phyloP scores from a whole-genome alignment of 1,140 invertebrate species.

The Saccostrea glomerata region DNA sequence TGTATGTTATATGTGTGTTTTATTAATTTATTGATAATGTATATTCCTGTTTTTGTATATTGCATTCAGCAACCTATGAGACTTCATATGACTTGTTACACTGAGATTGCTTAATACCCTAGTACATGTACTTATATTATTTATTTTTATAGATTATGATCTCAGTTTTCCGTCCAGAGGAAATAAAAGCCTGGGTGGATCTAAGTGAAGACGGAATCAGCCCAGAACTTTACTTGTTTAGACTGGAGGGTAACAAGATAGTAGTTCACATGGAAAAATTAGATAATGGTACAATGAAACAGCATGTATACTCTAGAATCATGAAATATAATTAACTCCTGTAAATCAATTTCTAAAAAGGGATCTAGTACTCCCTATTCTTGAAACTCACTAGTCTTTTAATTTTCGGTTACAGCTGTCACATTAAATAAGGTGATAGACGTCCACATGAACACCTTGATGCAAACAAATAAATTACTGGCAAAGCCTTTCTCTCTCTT shows the following conservation, averaged over 20 bases:
- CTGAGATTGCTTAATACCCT: too few species aligned
- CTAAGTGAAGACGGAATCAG: constrained; percentile 52
- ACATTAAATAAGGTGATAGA: constrained; percentile 62
- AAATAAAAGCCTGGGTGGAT: constrained; percentile 62
- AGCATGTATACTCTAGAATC: too few species aligned
- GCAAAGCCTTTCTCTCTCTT: constrained; percentile 61
- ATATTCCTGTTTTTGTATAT: too few species aligned
- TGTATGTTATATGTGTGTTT: too few species aligned
- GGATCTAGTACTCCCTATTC: too few species aligned
- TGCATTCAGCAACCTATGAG: too few species aligned
- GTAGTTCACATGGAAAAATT: constrained; percentile 64
- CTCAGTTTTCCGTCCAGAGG: constrained; percentile 59
- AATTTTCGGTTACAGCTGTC: constrained; percentile 49
- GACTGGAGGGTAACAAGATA: constrained; percentile 49
- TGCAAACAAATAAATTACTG: constrained; percentile 40
- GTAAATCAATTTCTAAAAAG: too few species aligned
- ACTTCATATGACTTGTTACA: too few species aligned
- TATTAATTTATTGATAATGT: too few species aligned
- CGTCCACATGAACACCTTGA: constrained; percentile 50
- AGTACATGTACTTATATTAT: neutral
- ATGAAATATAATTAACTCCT: too few species aligned
- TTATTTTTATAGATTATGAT: constrained; percentile 60
- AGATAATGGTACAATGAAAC: constrained; percentile 48
- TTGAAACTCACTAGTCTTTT: neutral
- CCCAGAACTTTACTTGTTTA: constrained; percentile 58